Percentiles rank a stretch among this genome's conserved stretches.
Evolutionary conservation across 2,113 vertebrate species (phyloP).

Genomic region (Misgurnus mizolepis): DNA sequence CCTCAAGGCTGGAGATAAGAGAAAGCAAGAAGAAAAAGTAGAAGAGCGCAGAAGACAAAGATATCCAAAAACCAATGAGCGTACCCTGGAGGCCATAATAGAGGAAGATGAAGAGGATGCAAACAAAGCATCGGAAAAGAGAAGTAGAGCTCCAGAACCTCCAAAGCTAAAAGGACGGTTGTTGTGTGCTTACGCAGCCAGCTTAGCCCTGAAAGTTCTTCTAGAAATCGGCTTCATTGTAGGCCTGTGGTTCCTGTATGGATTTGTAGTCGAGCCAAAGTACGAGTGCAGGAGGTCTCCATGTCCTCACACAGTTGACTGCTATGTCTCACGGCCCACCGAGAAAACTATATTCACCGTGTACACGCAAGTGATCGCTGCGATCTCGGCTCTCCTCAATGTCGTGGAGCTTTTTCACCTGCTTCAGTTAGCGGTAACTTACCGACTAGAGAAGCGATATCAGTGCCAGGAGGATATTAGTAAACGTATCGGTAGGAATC

Average conservation of each 20-base stretch:
- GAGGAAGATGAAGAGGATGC: conserved; percentile 34
- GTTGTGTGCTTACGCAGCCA: conserved; percentile 84
- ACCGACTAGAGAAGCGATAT: conserved; percentile 64
- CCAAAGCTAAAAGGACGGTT: conserved; percentile 77
- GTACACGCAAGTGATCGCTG: conserved; percentile 88
- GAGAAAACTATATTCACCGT: conserved; percentile 97
- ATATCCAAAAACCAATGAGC: neutral
- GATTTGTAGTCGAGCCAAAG: conserved; percentile 81
- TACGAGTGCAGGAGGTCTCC: conserved; percentile 82
- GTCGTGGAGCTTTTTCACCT: conserved; percentile 85
- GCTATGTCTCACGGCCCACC: conserved; percentile 92
- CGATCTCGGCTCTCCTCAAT: conserved; percentile 87
- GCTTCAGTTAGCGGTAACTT: conserved; percentile 70
- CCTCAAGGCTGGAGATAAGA: conserved; percentile 71
- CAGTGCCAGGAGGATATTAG: neutral
- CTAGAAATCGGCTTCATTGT: conserved; percentile 87
- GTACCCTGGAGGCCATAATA: conserved; percentile 68
- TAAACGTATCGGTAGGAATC: conserved; percentile 5
- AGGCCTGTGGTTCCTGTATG: conserved; percentile 89
- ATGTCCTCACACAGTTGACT: conserved; percentile 90
- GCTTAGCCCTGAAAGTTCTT: conserved; percentile 83
- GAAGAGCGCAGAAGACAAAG: conserved; percentile 54
- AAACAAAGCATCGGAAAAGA: conserved; percentile 10
- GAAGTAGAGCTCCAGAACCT: neutral
- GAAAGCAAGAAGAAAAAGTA: conserved; percentile 63